These are phyloP conservation scores for Barypeithes pellucidus DNA, from an alignment of 2,888 invertebrate species.

Conservation along the genomic window DNA sequence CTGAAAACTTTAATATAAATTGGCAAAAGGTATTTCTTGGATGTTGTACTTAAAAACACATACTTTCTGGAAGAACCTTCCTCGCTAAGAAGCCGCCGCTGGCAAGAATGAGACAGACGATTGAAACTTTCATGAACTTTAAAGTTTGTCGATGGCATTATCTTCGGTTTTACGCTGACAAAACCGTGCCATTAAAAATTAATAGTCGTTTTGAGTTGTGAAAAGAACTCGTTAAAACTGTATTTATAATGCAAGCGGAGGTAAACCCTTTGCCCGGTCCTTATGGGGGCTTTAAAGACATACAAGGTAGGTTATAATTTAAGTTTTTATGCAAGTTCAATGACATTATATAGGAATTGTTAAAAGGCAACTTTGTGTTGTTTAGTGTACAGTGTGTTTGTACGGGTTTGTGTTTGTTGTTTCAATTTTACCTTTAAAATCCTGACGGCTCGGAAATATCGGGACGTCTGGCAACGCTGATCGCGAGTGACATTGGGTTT, in stretches of 20 bases:
- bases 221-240: conserved; percentile 15
- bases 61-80: neutral
- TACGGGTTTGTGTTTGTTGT: too few relatives aligned
- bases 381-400: too few relatives aligned
- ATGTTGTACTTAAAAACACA: neutral
- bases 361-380: too few relatives aligned
- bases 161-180: conserved; percentile 1
- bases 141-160: conserved; percentile 6
- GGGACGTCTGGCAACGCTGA: too few relatives aligned
- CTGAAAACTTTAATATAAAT: too few relatives aligned
- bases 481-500: neutral
- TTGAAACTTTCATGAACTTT: conserved; percentile 3
- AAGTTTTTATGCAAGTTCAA: too few relatives aligned
- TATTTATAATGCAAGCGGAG: conserved; percentile 56
- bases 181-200: conserved; percentile 15
- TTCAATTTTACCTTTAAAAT: too few relatives aligned
- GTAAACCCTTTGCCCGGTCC: conserved; percentile 58
- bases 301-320: conserved; percentile 61
- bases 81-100: neutral
- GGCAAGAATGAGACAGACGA: neutral
- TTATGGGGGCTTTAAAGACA: conserved; percentile 60
- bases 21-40: too few relatives aligned
- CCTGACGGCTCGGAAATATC: too few relatives aligned
- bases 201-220: neutral
- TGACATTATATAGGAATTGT: too few relatives aligned